Evolutionary conservation across 2,888 invertebrate genomes (phyloP).

Genomic region (Leptinotarsa rubiginosa): DNA sequence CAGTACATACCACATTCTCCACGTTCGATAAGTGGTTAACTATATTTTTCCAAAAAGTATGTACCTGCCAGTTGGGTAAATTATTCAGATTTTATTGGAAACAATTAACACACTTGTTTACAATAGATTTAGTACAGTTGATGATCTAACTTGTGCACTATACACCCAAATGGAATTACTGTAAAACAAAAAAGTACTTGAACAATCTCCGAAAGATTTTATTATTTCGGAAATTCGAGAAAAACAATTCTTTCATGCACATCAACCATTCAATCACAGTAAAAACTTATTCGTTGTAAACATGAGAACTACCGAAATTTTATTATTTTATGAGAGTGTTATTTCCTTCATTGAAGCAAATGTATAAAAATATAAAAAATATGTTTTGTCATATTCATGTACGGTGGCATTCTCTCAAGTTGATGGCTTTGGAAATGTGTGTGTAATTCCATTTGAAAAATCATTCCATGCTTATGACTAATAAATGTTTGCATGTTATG

Average conservation of each 20-base stretch:
- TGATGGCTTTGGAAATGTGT: conserved; percentile 8
- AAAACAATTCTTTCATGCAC: background rate
- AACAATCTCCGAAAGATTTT: too few relatives aligned
- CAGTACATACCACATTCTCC: conserved; percentile 34
- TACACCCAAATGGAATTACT: conserved; percentile 27
- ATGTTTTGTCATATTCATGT: background rate
- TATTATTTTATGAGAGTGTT: too few relatives aligned
- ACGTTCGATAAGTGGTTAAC: conserved; percentile 36
- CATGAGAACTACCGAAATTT: too few relatives aligned
- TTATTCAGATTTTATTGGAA: conserved; percentile 3
- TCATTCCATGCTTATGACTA: conserved; percentile 41
- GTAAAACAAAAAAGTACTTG: background rate
- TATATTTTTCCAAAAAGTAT: conserved; percentile 30
- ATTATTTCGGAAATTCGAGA: background rate
- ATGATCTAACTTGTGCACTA: conserved; percentile 12
- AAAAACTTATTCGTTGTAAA: too few relatives aligned
- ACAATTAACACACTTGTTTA: conserved; percentile 21
- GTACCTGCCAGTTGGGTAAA: conserved; percentile 22
- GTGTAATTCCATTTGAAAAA: conserved; percentile 39
- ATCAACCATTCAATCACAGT: too few relatives aligned
- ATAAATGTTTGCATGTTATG: conserved; percentile 59
- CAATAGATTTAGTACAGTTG: conserved; percentile 23
- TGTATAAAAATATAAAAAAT: background rate
- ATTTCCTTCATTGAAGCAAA: background rate
- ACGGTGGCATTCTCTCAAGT: background rate